Base-by-base conservation (phyloP, 2,888 invertebrate species). In the Drosophila pullipes region DNA sequence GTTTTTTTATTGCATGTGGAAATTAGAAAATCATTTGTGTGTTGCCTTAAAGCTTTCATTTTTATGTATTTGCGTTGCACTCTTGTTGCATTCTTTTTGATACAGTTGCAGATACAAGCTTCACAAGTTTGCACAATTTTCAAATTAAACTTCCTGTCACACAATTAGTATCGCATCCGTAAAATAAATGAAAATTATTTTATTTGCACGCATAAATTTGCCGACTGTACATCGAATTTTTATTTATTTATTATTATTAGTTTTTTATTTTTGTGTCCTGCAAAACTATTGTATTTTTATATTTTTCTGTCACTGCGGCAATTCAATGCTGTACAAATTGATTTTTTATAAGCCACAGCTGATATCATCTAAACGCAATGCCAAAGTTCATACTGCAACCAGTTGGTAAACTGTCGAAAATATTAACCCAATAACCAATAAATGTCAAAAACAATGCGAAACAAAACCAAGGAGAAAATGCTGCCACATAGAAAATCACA, bases 121-220 rank as follows among this genome's bases (percentile, higher is more conserved):
- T 25, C 54, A 11, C 33, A 33, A 33, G 33, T 11, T 33, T 33
- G 50, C 58, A 71, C 76, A 53, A 59, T 82, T 85, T 74, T 64
- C 67, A 86, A 86, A 86, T 87, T 75, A 89, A 89, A 87, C 88
- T 89, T 87, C 89, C 85, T 81, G 89, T 76, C 79, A 58, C 67
- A 69, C 81, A 81, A 81, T 81, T 72, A 76, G 66, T 72, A 50
- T 67, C 53, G 55, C 65, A 60, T 80, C 69, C 79, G 81, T 60
- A 49, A 50, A 61, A 62, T 53, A 70, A 81, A 72, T 78, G 68
- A 62, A 68, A 69, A 60, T 60, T 35, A 60, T 54, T 69, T 69
- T 75, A 74, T 79, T 83, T 83, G 52, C 50, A 76, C 82, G 85
- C 75, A 89, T 76, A 81, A 75, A 76, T 82, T 78, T 77, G 58